A percentile compares a stretch with the other conserved stretches of the same genome.
Conservation (phyloP, 2,113 vertebrate species). For the Cebidichthys violaceus region DNA sequence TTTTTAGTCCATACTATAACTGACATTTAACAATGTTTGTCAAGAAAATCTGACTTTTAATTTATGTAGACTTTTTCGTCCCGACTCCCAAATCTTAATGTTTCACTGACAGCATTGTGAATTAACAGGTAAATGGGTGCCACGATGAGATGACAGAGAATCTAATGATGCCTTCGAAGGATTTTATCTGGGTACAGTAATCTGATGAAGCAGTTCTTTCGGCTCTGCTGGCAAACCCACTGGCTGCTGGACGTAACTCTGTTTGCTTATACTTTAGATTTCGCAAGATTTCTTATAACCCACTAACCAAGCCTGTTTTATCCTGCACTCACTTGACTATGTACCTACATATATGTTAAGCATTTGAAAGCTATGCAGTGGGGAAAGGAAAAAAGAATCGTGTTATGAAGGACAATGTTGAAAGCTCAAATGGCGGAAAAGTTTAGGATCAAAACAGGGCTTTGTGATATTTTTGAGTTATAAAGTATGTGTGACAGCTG, state of each 20-base stretch:
- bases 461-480: constrained; percentile 67
- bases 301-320: constrained; percentile 69
- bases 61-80: background rate
- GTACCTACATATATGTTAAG: background rate
- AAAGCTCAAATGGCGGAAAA: background rate
- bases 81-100: background rate
- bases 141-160: constrained; percentile 82
- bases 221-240: constrained; percentile 49
- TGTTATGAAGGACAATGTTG: constrained; percentile 27
- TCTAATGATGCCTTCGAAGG: constrained; percentile 81
- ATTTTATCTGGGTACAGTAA: constrained; percentile 92
- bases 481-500: constrained; percentile 73
- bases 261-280: constrained; percentile 25
- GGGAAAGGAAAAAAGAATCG: background rate
- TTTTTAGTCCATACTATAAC: background rate
- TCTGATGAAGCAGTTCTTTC: constrained; percentile 50
- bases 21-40: background rate
- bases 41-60: background rate
- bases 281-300: constrained; percentile 58
- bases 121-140: constrained; percentile 93
- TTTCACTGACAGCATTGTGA: constrained; percentile 73
- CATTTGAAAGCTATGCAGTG: constrained; percentile 1
- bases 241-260: constrained; percentile 39
- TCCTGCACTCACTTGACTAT: background rate
- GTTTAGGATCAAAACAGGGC: constrained; percentile 3